Evolutionary conservation across 2,888 invertebrate species (phyloP), one percentile per base, ranked within the genome.

Genomic region (Pammene fasciana): DNA sequence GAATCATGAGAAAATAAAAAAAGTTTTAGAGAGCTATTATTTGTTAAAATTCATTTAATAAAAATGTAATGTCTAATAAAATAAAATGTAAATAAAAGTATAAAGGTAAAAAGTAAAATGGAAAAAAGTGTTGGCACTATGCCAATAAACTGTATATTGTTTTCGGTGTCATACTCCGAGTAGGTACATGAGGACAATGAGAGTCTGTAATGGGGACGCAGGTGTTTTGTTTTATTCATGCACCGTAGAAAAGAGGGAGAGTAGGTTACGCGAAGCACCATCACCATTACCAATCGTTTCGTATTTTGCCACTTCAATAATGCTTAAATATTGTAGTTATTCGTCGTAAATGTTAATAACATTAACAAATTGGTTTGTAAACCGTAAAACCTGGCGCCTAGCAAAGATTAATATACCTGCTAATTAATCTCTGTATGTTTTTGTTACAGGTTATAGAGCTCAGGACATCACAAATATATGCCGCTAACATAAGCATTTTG

Each of bases 381-480:
- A 43, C 4, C 43, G 26, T 43, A 41, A 26, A 41, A 16, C 34
- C 1, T 41, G 9, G n/a, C 13, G 16, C n/a, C 13, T 16, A 41
- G 56, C 14, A 9, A 55, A 56, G 13, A 43, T 26, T 59, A 18
- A 43, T 46, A 1, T 18, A 52, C 52, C 48, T 13, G 60, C 67
- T 66, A 71, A 72, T 61, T 54, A 70, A 48, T 43, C 34, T 59
- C 62, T 74, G 66, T 61, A 71, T 78, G 16, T 68, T 74, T 68
- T 87, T 89, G 84, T 92, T 92, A 34, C 90, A 92, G 92, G 83
- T 87, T 87, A 86, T 86, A 85, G 80, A 75, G 74, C 80, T 78
- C 75, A 78, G 74, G 74, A 75, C 76, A 78, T 79, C 79, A 79
- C 78, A 77, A 85, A 86, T 91, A 85, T 92, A 92, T 92, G 92